Base-by-base conservation (phyloP, 2,113 vertebrate genomes). In the Atlantisia rogersi region DNA sequence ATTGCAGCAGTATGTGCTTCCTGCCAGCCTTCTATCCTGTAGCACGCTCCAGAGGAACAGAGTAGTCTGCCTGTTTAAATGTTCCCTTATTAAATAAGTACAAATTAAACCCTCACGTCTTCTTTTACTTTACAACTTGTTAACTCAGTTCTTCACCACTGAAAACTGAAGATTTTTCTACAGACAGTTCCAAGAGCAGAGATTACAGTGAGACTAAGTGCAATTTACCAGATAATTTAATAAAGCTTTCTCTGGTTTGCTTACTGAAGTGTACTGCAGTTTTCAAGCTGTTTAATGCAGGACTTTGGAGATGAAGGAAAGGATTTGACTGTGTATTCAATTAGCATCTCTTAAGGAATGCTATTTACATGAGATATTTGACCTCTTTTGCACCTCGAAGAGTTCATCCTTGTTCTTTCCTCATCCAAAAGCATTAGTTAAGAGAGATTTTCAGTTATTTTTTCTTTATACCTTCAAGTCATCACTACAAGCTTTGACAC, bases 401-500 rank as follows among this genome's bases (percentile, higher is more conserved):
- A 87, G 32, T 35, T 67, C 75, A 9, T 69, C 10, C 35, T 70
- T 83, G 40, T 58, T 93, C 71, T 92, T 40, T 74, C 46, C 90
- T 79, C 42, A 87, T 79, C 29, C 60, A 63, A 90, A 96, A 86
- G 17, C 35, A 53, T 97, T 96, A 94, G 73, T 89, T 94, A 94
- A 81, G 77, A 88, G 90, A 85, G 40, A 71, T 86, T 96, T 95
- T 89, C 73, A 40, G 12, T 62, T 87, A 35, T 62, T 88, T 86
- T 90, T 59, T 71, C 40, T 84, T 92, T 93, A 76, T 91, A 83
- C 77, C 31, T 92, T 92, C 67, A 92, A 95, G 82, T 70, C 90
- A 80, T 94, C 82, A 39, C 91, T 84, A 81, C 92, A 76, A 92
- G 76, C 75, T 94, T 96, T 94, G 96, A 96, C 88, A 94, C 87